Evolutionary conservation across 2,797 vertebrate genomes (phyloP).

Genomic region (Enteromius trimaculatus): DNA sequence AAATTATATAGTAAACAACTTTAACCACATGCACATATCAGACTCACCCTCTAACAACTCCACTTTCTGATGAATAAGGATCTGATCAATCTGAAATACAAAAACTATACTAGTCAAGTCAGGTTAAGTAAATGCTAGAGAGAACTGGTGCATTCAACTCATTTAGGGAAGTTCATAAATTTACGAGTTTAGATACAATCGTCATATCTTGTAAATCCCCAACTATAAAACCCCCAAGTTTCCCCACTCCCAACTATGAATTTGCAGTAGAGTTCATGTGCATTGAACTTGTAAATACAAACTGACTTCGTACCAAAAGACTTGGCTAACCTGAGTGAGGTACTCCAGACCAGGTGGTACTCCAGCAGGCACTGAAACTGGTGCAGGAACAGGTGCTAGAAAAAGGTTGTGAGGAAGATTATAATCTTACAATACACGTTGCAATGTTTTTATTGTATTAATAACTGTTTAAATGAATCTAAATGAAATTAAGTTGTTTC

Average conservation of each 20-base stretch:
- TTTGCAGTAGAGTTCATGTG: not conserved
- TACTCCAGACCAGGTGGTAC: constrained; percentile 87
- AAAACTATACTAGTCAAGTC: constrained; percentile 15
- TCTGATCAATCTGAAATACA: constrained; percentile 82
- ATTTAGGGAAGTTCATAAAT: not conserved
- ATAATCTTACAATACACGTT: not conserved
- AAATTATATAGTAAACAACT: constrained; percentile 19
- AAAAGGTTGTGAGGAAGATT: constrained; percentile 49
- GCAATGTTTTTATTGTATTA: not conserved
- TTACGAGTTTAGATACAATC: not conserved
- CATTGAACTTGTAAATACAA: not conserved
- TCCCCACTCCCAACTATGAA: not conserved
- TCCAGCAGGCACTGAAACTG: constrained; percentile 64
- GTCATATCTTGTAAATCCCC: not conserved
- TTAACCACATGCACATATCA: not conserved
- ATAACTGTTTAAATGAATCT: not conserved
- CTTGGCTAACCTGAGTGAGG: constrained; percentile 80
- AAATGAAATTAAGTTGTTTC: not conserved
- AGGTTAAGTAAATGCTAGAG: not conserved
- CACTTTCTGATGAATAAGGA: constrained; percentile 88
- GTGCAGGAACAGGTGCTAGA: constrained; percentile 7
- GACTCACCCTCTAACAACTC: constrained; percentile 84
- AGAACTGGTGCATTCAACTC: not conserved
- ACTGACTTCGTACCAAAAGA: not conserved
- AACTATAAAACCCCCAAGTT: not conserved